Conservation (phyloP, 2,797 vertebrate species). For the Leptatherina wallacei region DNA sequence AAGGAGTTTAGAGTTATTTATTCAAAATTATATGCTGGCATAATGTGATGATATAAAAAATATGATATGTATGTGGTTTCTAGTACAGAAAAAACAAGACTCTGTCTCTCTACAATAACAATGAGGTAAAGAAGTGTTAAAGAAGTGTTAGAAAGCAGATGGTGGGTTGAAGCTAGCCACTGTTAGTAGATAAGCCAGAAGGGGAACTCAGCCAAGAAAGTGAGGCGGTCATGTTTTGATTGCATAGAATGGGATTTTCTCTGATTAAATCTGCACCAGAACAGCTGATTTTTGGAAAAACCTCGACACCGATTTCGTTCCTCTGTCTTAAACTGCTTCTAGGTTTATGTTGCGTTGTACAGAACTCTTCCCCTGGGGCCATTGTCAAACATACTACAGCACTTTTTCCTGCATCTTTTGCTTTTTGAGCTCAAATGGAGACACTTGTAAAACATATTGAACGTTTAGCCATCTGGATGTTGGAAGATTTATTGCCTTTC, state of each 20-base stretch:
- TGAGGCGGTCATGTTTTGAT: slow-evolving; percentile 25
- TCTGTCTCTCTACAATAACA: slow-evolving; percentile 9
- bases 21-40: not conserved
- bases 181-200: slow-evolving; percentile 42
- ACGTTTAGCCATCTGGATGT: slow-evolving; percentile 50
- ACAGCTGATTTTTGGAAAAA: slow-evolving; percentile 26
- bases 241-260: slow-evolving; percentile 37
- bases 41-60: not conserved
- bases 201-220: slow-evolving; percentile 42
- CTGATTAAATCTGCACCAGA: slow-evolving; percentile 15
- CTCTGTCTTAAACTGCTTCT: slow-evolving; percentile 11
- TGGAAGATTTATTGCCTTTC: slow-evolving; percentile 33
- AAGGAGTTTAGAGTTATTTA: not conserved
- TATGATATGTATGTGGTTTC: slow-evolving; percentile 1
- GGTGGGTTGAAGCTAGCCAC: slow-evolving; percentile 42
- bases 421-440: slow-evolving; percentile 43
- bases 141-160: slow-evolving; percentile 58
- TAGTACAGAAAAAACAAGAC: slow-evolving; percentile 1
- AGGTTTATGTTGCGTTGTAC: slow-evolving; percentile 25
- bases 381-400: slow-evolving; percentile 17
- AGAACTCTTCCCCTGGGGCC: not conserved
- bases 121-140: slow-evolving; percentile 22
- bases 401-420: slow-evolving; percentile 25
- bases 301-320: slow-evolving; percentile 1
- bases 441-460: slow-evolving; percentile 49